Evolutionary conservation across 2,797 vertebrate genomes (phyloP), one percentile per base, ranked within the genome.

Genomic region (Lacerta bilineata): DNA sequence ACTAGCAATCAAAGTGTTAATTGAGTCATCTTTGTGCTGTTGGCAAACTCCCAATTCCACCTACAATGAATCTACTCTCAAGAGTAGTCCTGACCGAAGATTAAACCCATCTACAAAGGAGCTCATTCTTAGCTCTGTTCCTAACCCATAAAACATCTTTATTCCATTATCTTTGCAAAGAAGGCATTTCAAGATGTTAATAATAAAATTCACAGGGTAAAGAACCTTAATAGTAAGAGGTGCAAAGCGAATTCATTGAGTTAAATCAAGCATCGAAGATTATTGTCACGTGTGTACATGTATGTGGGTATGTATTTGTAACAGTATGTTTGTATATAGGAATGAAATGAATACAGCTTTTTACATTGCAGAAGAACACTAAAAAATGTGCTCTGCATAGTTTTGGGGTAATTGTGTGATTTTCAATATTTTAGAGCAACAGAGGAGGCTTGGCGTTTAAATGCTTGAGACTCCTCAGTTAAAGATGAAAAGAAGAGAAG

Each of bases 91-190:
- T 80, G 78, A 86, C n/a, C n/a, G 64, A 75, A 10, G 33, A 90
- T 90, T 90, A 87, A 91, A 64, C 43, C 74, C 43, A 79, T 18
- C 68, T 66, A 82, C 29, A 69, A 8, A 88, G 74, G n/a, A 87
- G 75, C 87, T 79, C 64, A 91, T 66, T 83, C 61, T 72, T 83
- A 91, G 4, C 41, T 83, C 15, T 46, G 33, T 71, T 86, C 68
- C 82, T 33, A 90, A 27, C 25, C 91, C 90, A 89, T 80, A 86
- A 91, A 91, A 1, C 3, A 87, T 36, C 33, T 84, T 86, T 66
- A n/a, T 0, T 13, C n/a, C 18, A 86, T 81, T 85, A 74, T 74
- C 55, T 84, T 92, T 93, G 77, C 61, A 78, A 89, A 86, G 10
- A 88, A 1, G 50, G 46, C 64, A 25, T 90, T 91, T 87, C 87